phyloP scores from a whole-genome alignment of 2,797 vertebrate genomes.

The Leptatherina wallacei region DNA sequence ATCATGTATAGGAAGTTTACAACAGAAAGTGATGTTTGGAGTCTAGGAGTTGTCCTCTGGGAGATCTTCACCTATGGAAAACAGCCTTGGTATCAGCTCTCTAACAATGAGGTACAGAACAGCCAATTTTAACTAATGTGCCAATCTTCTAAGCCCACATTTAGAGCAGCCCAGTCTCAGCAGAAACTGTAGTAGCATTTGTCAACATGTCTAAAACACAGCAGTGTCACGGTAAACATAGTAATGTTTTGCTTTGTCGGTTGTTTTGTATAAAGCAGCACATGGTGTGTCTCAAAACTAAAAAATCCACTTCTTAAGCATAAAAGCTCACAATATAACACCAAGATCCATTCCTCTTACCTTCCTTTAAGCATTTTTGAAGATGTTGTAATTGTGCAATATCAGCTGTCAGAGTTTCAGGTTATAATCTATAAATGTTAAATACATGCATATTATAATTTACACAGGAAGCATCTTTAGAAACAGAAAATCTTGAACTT shows the following conservation, averaged over 20 bases:
- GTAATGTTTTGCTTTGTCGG: not conserved
- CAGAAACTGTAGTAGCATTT: not conserved
- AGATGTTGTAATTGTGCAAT: not conserved
- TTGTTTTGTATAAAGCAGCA: not conserved
- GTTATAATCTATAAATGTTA: not conserved
- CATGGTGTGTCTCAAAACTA: not conserved
- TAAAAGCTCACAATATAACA: not conserved
- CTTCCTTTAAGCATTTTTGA: not conserved
- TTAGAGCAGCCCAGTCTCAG: not conserved
- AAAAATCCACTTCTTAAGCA: not conserved
- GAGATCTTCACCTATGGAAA: slow-evolving; percentile 99
- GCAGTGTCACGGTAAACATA: not conserved
- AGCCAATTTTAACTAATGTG: not conserved
- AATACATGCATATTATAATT: not conserved
- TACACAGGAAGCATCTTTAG: not conserved
- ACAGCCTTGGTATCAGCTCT: slow-evolving; percentile 99
- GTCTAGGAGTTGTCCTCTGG: slow-evolving; percentile 97
- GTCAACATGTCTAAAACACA: not conserved
- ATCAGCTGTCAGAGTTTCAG: not conserved
- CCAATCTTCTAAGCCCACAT: not conserved
- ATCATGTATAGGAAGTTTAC: slow-evolving; percentile 99
- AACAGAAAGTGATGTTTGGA: slow-evolving; percentile 99
- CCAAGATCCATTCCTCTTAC: not conserved
- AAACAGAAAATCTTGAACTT: not conserved
- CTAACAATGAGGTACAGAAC: slow-evolving; percentile 94